Evolutionary conservation across 1,140 invertebrate species (phyloP), one percentile per base, ranked within the genome.

Genomic region (Drosophila tristis): DNA sequence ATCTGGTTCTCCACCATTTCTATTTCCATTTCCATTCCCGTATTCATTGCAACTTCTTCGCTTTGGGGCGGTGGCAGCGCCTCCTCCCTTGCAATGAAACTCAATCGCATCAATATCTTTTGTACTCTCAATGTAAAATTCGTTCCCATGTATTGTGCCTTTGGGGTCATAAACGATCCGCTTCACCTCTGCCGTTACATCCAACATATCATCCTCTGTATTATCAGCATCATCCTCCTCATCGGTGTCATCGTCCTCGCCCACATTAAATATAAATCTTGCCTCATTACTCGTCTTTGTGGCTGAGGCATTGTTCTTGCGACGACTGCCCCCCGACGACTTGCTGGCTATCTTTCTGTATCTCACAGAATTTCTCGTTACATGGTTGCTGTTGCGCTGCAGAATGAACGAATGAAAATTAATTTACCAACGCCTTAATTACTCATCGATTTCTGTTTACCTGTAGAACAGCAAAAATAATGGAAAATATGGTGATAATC

Each of bases 401-500:
- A 66, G 29, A 49, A 20, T 20, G 5, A 48, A 31, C 2, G 47
- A 48, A 31, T 1, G 47, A 35, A 48, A 0, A 39, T 39, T 39
- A 1, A 39, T 13, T 13, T 23, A 16, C 26, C 13, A 16, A 11
- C 23, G 53, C 20, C 15, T 13, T 5, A 42, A 53, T 20, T 31
- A 11, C 11, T 20, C 9, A 13, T 25, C 0, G 2, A 43, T 29
- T 20, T 2, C 6, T 56, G n/a, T 35, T 31, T 7, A 96, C 95
- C 94, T 96, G 95, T 74, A 96, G 90, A 23, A 94, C 93, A 68
- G 95, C 93, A 91, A 96, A 95, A 72, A 96, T 94, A 23, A 94
- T 93, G 7, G 93, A 93, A 78, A 96, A 96, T 26, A 95, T 91
- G 4, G 95, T 93, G 15, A 95, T 93, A 23, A 95, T 94, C 50